phyloP scores from a whole-genome alignment of 2,113 vertebrate genomes.

The Phyllostomus discolor region DNA sequence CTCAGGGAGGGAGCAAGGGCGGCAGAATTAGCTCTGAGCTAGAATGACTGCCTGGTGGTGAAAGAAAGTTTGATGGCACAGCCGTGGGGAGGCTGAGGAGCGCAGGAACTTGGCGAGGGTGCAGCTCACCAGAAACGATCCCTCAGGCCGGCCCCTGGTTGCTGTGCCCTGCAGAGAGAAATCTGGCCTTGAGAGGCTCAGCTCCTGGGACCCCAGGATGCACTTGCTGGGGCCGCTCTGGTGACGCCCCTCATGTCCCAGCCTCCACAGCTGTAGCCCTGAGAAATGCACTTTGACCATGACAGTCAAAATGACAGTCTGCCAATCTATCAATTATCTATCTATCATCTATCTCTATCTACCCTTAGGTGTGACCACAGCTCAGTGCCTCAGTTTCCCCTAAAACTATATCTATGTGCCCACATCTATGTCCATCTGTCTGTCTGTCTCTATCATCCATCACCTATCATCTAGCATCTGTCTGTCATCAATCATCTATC shows the following conservation, averaged over 20 bases:
- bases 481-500: not conserved
- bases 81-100: not conserved
- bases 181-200: not conserved
- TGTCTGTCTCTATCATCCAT: not conserved
- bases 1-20: not conserved
- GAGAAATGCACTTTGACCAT: not conserved
- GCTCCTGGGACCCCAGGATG: not conserved
- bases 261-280: not conserved
- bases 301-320: too few relatives aligned
- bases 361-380: not conserved
- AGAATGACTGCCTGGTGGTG: not conserved
- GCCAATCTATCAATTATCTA: too few relatives aligned
- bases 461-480: not conserved
- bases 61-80: not conserved
- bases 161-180: not conserved
- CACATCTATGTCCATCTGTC: not conserved
- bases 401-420: not conserved
- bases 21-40: not conserved
- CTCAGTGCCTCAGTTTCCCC: not conserved
- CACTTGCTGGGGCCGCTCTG: not conserved
- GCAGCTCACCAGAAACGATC: not conserved
- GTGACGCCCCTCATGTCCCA: not conserved
- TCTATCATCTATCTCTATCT: not conserved
- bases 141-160: not conserved
- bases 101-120: not conserved